Conservation (phyloP, 2,888 invertebrate genomes). For the Lymantria monacha region DNA sequence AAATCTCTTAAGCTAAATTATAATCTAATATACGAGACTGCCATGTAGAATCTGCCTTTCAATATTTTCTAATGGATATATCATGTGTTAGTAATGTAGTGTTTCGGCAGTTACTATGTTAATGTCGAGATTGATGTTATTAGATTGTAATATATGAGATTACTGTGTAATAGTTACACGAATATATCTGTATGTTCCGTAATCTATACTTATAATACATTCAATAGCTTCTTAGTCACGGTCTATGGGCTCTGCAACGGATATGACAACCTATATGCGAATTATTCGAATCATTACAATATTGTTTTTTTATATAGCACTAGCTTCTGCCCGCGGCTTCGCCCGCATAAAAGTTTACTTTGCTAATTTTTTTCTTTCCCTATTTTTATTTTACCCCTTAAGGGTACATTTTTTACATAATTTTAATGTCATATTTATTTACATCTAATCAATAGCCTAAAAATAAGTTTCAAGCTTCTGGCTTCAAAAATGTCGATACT, state of each 20-base stretch:
- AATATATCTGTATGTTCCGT: conserved; percentile 13
- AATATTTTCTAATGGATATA: conserved; percentile 8
- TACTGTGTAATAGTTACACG: conserved; percentile 21
- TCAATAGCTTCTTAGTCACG: conserved; percentile 46
- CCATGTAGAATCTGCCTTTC: conserved; percentile 11
- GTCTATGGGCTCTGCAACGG: conserved; percentile 45
- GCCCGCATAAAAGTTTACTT: too few relatives aligned
- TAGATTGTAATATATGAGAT: conserved; percentile 22
- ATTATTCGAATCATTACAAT: conserved; percentile 14
- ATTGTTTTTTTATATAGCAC: too few relatives aligned
- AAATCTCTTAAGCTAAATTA: too few relatives aligned
- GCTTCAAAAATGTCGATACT: too few relatives aligned
- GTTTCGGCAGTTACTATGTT: conserved; percentile 2
- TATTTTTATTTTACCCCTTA: too few relatives aligned
- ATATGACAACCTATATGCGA: conserved; percentile 45
- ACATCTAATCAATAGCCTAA: too few relatives aligned
- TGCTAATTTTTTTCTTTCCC: too few relatives aligned
- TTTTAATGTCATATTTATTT: too few relatives aligned
- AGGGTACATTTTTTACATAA: too few relatives aligned
- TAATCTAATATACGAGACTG: not conserved
- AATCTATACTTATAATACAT: conserved; percentile 28
- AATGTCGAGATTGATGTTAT: conserved; percentile 11
- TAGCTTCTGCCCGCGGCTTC: too few relatives aligned
- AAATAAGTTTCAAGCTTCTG: too few relatives aligned
- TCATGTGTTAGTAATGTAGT: conserved; percentile 13